These are phyloP conservation scores for Thunnus albacares DNA, from an alignment of 2,797 vertebrate genomes.

Conservation along the genomic window DNA sequence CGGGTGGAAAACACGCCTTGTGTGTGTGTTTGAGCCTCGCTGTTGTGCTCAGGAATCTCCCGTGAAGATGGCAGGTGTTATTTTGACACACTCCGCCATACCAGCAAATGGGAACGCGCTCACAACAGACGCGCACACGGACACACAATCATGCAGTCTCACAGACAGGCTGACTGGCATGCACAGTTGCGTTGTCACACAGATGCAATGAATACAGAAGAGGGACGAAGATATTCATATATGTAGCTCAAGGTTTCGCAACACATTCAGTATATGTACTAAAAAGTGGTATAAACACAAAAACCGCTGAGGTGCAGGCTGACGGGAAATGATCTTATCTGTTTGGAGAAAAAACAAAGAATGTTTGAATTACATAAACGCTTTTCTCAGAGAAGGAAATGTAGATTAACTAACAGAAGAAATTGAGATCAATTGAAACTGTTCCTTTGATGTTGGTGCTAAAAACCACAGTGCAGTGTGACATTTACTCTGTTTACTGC, in stretches of 20 bases:
- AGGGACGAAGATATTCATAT: not conserved
- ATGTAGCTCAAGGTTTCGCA: not conserved
- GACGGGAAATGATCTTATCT: not conserved
- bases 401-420: not conserved
- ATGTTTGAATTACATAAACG: too few species aligned
- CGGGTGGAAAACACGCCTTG: not conserved
- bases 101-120: constrained; percentile 39
- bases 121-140: constrained; percentile 6
- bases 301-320: not conserved
- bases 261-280: not conserved
- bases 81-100: constrained; percentile 50
- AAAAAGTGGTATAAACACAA: not conserved
- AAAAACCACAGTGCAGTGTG: not conserved
- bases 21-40: constrained; percentile 15
- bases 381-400: not conserved
- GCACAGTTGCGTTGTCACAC: constrained; percentile 22
- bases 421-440: not conserved
- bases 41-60: constrained; percentile 42
- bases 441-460: not conserved
- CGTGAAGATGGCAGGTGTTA: constrained; percentile 63
- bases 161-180: constrained; percentile 16
- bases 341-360: not conserved
- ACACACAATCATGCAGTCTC: constrained; percentile 20
- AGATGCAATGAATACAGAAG: constrained; percentile 1
- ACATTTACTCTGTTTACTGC: not conserved